These are phyloP conservation scores for Stegana nigrithorax DNA, from an alignment of 2,888 invertebrate genomes.

Conservation along the genomic window DNA sequence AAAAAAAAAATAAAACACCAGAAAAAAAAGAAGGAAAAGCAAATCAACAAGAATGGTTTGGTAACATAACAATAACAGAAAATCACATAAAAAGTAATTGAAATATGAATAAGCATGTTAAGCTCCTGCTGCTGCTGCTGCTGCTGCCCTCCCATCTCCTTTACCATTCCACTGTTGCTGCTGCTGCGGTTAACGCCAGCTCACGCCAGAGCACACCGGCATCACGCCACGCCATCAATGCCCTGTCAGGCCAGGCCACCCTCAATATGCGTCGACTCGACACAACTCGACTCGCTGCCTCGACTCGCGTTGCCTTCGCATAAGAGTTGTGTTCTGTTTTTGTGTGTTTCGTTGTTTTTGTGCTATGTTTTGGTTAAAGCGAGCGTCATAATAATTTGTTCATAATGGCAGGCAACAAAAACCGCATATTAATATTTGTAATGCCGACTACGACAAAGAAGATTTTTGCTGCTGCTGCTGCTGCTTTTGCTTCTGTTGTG, in stretches of 20 bases:
- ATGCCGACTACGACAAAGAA: slow-evolving; percentile 8
- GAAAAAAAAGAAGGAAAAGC: slow-evolving; percentile 39
- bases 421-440: slow-evolving; percentile 18
- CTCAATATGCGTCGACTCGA: neutral
- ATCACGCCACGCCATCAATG: too few species aligned
- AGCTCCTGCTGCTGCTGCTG: slow-evolving; percentile 10
- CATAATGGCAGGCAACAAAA: slow-evolving; percentile 6
- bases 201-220: too few species aligned
- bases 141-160: neutral
- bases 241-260: too few species aligned
- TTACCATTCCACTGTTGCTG: too few species aligned
- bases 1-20: neutral
- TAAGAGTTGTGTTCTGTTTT: neutral
- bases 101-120: slow-evolving; percentile 56
- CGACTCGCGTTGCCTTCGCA: neutral
- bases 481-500: neutral
- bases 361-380: slow-evolving; percentile 5
- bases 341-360: slow-evolving; percentile 8
- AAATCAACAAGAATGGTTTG: too few species aligned
- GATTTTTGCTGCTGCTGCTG: too few species aligned
- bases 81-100: slow-evolving; percentile 62
- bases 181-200: too few species aligned
- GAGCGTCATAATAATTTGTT: slow-evolving; percentile 38
- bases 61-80: slow-evolving; percentile 52
- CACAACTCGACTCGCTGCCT: neutral